Evolutionary conservation across 2,888 invertebrate species (phyloP).

Genomic region (Mythimna lalbum): DNA sequence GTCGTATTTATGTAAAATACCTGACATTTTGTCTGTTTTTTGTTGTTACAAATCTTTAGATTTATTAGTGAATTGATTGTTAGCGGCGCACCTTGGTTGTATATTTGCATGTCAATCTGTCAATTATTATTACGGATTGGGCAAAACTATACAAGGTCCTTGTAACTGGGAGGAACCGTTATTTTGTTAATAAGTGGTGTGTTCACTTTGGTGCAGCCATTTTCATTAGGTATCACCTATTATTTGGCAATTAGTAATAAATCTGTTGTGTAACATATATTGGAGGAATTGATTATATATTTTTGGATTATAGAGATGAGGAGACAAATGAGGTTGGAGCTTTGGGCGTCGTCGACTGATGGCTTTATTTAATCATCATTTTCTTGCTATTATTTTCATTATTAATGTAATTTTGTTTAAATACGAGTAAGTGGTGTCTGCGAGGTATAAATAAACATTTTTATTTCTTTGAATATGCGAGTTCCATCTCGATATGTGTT

Average conservation of each 20-base stretch:
- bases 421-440: no score
- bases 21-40: constrained; percentile 50
- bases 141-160: constrained; percentile 24
- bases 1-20: constrained; percentile 55
- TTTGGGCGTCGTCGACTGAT: no score
- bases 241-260: constrained; percentile 8
- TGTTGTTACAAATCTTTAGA: constrained; percentile 53
- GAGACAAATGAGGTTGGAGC: no score
- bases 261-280: background rate
- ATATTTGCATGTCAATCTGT: constrained; percentile 51
- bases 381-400: no score
- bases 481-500: no score
- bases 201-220: constrained; percentile 6
- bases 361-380: no score
- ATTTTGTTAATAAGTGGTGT: background rate
- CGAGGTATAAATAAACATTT: no score
- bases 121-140: constrained; percentile 45
- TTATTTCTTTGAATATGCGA: no score
- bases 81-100: constrained; percentile 33
- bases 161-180: background rate
- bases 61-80: constrained; percentile 57
- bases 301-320: no score
- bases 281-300: no score
- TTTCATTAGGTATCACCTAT: constrained; percentile 12
- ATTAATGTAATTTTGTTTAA: no score